Evolutionary conservation across 2,797 vertebrate species (phyloP).

Genomic region (Sebastes paucispinis): DNA sequence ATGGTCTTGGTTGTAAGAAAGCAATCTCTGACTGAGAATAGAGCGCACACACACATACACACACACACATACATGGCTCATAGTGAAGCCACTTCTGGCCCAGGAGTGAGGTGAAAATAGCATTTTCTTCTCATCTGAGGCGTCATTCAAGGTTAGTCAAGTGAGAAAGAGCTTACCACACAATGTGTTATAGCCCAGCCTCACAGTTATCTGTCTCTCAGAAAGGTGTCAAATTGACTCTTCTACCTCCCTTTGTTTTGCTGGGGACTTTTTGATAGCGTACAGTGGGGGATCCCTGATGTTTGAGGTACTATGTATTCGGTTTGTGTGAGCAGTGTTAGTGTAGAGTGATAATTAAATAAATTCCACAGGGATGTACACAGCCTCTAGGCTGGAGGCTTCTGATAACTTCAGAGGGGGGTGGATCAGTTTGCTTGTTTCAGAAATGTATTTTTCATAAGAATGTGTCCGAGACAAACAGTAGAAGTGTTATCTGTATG

Average conservation of each 20-base stretch:
- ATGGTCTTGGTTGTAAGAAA: constrained; percentile 48
- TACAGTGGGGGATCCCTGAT: constrained; percentile 42
- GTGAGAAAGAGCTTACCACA: constrained; percentile 77
- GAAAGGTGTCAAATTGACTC: constrained; percentile 72
- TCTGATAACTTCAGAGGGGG: constrained; percentile 5
- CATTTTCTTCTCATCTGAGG: constrained; percentile 81
- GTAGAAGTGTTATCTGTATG: neutral
- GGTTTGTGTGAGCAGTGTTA: constrained; percentile 25
- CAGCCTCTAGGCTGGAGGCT: constrained; percentile 25
- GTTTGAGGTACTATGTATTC: constrained; percentile 36
- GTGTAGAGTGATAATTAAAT: constrained; percentile 63
- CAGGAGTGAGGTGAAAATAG: constrained; percentile 82
- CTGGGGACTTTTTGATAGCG: constrained; percentile 24
- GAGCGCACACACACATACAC: constrained; percentile 8
- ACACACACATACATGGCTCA: constrained; percentile 5
- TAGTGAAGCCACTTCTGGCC: constrained; percentile 68
- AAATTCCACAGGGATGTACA: constrained; percentile 37
- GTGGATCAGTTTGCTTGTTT: constrained; percentile 26
- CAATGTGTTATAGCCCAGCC: constrained; percentile 57
- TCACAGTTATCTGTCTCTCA: constrained; percentile 52
- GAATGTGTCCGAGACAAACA: neutral
- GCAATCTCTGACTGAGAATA: constrained; percentile 55
- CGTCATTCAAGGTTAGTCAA: constrained; percentile 84
- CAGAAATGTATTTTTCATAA: constrained; percentile 23
- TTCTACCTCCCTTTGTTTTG: constrained; percentile 55